Conservation (phyloP, 2,797 vertebrate genomes). For the Mus spretus region DNA sequence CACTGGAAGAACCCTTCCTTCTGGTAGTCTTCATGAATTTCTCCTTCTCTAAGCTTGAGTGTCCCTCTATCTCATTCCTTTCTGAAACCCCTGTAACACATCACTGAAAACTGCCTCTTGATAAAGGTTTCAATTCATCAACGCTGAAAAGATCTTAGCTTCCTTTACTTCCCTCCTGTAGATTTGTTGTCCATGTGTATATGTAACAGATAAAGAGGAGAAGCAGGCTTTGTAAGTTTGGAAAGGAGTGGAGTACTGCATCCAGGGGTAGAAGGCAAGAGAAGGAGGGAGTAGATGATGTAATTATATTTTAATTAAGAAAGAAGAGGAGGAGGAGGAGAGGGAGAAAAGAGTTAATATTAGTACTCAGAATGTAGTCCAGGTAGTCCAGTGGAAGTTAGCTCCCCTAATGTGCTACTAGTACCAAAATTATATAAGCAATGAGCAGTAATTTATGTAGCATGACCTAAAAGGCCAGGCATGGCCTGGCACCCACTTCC, state of each 20-base stretch:
- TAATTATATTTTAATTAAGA: background rate
- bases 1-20: background rate
- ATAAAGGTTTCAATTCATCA: background rate
- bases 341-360: background rate
- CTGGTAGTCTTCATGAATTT: background rate
- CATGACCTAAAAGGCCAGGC: background rate
- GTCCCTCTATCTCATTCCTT: background rate
- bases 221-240: background rate
- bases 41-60: background rate
- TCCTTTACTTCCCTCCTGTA: background rate
- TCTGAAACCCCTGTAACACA: background rate
- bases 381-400: background rate
- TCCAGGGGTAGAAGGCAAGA: background rate
- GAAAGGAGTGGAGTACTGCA: too few relatives aligned
- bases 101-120: background rate
- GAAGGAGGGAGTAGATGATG: background rate
- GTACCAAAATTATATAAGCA: background rate
- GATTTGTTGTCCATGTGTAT: background rate
- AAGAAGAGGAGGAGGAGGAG: fast-evolving
- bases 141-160: background rate
- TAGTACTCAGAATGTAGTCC: background rate
- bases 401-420: background rate
- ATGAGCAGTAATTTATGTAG: background rate
- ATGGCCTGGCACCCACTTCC: background rate
- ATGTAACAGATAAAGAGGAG: background rate